Percentiles rank a stretch among this genome's conserved stretches.
Conservation (phyloP, 2,888 invertebrate species). For the Rhaphigaster nebulosa region DNA sequence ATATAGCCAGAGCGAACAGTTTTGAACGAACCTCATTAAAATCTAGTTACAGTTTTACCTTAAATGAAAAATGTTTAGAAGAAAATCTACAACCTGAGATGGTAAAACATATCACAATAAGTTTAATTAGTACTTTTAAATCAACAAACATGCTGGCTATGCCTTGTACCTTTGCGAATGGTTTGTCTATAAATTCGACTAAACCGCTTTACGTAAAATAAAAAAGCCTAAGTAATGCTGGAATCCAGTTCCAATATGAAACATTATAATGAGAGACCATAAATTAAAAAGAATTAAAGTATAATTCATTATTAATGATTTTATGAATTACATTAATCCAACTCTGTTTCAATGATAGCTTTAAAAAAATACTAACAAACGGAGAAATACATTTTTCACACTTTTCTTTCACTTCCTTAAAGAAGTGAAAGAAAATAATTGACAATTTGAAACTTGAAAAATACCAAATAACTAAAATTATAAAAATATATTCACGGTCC, state of each 20-base stretch:
- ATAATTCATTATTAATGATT: neutral
- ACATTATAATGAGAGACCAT: neutral
- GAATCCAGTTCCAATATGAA: neutral
- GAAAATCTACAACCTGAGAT: conserved; percentile 35
- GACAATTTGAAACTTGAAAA: neutral
- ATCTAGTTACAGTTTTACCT: neutral
- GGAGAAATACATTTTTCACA: neutral
- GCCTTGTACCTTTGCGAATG: neutral
- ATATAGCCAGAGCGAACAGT: neutral
- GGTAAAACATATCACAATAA: conserved; percentile 42
- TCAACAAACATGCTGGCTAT: neutral
- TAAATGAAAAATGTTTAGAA: neutral
- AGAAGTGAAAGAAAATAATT: conserved; percentile 9
- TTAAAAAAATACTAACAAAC: neutral
- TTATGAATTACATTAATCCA: neutral
- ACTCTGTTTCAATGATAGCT: neutral
- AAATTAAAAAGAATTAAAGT: neutral
- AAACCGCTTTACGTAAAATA: neutral
- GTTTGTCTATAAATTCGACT: neutral
- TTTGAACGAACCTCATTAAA: neutral
- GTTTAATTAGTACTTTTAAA: neutral
- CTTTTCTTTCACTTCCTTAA: neutral
- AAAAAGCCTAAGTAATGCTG: neutral
- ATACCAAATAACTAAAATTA: neutral
- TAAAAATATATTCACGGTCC: neutral